Evolutionary conservation across 1,140 invertebrate genomes (phyloP).

Genomic region (Gonioctena quinquepunctata): DNA sequence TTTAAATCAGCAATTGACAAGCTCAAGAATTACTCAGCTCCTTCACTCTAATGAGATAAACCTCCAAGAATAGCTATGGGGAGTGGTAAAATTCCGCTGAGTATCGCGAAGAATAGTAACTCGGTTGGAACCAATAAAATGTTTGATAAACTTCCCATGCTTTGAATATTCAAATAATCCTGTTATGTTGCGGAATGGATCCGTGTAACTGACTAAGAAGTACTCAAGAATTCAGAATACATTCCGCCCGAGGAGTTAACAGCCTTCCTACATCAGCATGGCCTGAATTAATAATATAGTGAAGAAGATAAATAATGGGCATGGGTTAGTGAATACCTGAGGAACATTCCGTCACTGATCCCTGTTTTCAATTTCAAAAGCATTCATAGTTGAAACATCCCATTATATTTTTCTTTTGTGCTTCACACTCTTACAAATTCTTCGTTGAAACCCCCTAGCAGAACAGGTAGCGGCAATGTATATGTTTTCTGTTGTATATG

Average conservation of each 20-base stretch:
- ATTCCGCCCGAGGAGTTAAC: conserved; percentile 8
- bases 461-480: no score
- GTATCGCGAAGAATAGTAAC: not conserved
- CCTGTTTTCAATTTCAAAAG: no score
- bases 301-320: no score
- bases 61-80: not conserved
- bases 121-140: not conserved
- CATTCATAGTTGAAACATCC: no score
- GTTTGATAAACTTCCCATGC: not conserved
- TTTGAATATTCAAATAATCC: not conserved
- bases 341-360: no score
- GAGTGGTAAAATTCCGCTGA: not conserved
- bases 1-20: not conserved
- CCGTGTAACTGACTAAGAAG: conserved; percentile 2
- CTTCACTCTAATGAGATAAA: not conserved
- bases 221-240: conserved; percentile 1
- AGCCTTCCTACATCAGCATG: not conserved
- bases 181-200: not conserved
- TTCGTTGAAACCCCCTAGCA: no score
- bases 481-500: no score
- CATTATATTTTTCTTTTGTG: no score
- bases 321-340: no score
- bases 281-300: not conserved
- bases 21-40: not conserved
- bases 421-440: no score